Conservation (phyloP, 2,797 vertebrate species). For the Trichosurus vulpecula region DNA sequence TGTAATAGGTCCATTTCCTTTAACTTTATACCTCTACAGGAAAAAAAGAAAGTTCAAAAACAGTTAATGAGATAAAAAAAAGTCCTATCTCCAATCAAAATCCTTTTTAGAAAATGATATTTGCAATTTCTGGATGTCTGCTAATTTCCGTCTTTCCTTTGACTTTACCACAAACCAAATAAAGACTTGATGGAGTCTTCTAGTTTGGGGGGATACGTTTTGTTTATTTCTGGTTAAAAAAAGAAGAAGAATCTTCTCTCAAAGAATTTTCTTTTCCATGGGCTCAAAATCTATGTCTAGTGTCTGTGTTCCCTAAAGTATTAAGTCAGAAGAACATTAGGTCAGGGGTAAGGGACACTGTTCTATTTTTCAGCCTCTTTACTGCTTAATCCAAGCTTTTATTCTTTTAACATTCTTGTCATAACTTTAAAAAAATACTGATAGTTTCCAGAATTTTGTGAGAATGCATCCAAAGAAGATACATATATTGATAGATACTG, state of each 20-base stretch:
- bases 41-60: not conserved
- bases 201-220: not conserved
- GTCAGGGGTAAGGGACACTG: not conserved
- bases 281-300: not conserved
- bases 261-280: not conserved
- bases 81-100: not conserved
- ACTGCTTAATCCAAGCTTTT: slow-evolving; percentile 10
- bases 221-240: not conserved
- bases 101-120: slow-evolving; percentile 24
- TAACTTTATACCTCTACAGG: not conserved
- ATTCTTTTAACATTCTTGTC: not conserved
- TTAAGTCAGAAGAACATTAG: slow-evolving; percentile 17
- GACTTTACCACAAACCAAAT: not conserved
- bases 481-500: rapidly evolving
- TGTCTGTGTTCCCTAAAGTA: not conserved
- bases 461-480: slow-evolving; percentile 10
- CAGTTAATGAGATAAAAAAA: not conserved
- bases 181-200: slow-evolving; percentile 5
- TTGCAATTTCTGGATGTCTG: not conserved
- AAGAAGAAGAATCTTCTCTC: not conserved
- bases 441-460: slow-evolving; percentile 6
- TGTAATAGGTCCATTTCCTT: not conserved
- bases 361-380: not conserved
- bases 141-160: not conserved
- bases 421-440: slow-evolving; percentile 9